Evolutionary conservation across 2,888 invertebrate genomes (phyloP), one percentile per base, ranked within the genome.

Genomic region (Leptopilina syphax): DNA sequence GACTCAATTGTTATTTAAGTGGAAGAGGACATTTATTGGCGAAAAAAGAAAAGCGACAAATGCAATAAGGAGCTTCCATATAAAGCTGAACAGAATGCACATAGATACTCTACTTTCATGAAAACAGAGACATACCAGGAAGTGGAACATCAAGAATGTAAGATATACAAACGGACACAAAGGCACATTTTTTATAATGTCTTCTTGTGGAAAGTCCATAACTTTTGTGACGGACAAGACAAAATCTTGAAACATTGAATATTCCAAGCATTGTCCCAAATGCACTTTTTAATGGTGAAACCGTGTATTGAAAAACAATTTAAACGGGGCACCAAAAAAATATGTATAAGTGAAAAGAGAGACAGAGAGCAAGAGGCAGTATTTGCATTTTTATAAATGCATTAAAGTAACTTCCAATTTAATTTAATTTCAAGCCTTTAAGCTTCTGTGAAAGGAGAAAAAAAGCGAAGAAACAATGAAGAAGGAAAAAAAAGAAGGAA

Each of bases 81-180:
- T 73, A 57, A 73, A 73, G 73, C n/a, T 73, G 27, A 34, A 57
- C 54, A 41, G 73, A 73, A 73, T 57, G 57, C 50, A 54, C 50
- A 54, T 70, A 70, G 54, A 27, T 70, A 70, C 73, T 73, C 73
- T 73, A 73, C 73, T 73, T 73, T 73, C 73, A 73, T 73, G 73
- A 73, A 73, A 57, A 73, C 73, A 34, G 57, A 73, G 41, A 73
- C n/a, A n/a, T 34, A 41, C 13, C 73, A 57, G 57, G 57, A 73
- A 73, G 57, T 73, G 57, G 73, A 73, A 57, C 73, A 73, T 57
- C 73, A 73, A 34, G 18, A 73, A 73, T 73, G 34, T 57, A 73
- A 73, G 57, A 34, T 57, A 73, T 50, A 50, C 50, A 27, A 57
- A n/a, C 34, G 54, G 57, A 73, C 34, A 57, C 73, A 73, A 73